These are phyloP conservation scores for Corythornis vintsioides DNA, from an alignment of 2,113 vertebrate species.

Conservation along the genomic window DNA sequence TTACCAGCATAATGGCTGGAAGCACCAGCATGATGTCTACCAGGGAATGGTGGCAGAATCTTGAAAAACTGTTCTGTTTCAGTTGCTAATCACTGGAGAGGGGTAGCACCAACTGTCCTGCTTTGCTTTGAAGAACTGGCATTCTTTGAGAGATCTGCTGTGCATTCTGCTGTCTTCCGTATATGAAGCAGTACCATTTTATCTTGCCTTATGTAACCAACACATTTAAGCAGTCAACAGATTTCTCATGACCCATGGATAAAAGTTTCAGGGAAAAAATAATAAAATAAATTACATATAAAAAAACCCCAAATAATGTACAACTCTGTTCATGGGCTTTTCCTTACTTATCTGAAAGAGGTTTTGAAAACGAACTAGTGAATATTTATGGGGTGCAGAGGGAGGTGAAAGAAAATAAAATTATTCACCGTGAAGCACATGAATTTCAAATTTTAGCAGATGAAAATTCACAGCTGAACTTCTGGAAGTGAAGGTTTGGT, in stretches of 20 bases:
- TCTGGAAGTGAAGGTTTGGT: slow-evolving; percentile 8
- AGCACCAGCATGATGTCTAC: neutral
- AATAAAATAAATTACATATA: neutral
- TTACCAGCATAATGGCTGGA: neutral
- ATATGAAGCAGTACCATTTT: neutral
- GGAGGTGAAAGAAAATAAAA: slow-evolving; percentile 24
- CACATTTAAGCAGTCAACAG: neutral
- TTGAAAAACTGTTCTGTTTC: neutral
- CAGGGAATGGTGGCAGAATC: neutral
- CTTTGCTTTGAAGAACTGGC: neutral
- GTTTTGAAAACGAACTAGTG: neutral
- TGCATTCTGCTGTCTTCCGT: neutral
- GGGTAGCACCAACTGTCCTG: neutral
- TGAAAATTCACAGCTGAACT: slow-evolving; percentile 40
- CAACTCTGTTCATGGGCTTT: neutral
- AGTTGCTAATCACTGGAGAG: neutral
- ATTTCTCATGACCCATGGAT: neutral
- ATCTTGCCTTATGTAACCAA: neutral
- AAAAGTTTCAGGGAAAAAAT: neutral
- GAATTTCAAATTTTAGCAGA: slow-evolving; percentile 39
- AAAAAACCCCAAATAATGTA: neutral
- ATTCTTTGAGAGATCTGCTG: neutral
- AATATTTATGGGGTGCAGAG: slow-evolving; percentile 34
- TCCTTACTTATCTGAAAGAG: neutral
- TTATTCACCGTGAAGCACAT: slow-evolving; percentile 42